phyloP scores from a whole-genome alignment of 2,113 vertebrate genomes.

The Sebastes fasciatus region DNA sequence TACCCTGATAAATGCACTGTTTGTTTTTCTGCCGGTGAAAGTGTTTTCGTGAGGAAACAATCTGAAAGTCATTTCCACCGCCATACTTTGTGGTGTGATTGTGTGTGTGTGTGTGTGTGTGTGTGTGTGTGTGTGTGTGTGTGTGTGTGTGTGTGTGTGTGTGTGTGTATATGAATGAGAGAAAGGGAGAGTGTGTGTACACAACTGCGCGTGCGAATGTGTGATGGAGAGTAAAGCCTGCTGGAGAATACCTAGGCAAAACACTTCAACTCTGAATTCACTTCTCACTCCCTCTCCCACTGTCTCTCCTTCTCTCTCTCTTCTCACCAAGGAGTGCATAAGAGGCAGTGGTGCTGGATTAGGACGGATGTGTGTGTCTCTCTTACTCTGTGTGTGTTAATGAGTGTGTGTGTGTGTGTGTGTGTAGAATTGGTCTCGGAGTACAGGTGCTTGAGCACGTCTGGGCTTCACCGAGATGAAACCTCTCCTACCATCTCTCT shows the following conservation, averaged over 20 bases:
- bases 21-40: conserved; percentile 57
- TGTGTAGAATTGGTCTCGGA: conserved; percentile 55
- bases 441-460: conserved; percentile 72
- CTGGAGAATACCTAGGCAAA: conserved; percentile 65
- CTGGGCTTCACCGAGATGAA: conserved; percentile 53
- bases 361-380: conserved; percentile 26
- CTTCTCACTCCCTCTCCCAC: conserved; percentile 35
- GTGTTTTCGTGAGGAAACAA: conserved; percentile 66
- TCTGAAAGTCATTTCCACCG: conserved; percentile 73
- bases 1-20: conserved; percentile 63
- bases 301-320: conserved; percentile 34
- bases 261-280: conserved; percentile 74
- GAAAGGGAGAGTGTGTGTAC: conserved; percentile 2
- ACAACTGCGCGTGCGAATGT: background rate
- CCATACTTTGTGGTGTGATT: conserved; percentile 41
- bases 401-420: conserved; percentile 10
- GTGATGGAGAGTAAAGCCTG: conserved; percentile 40
- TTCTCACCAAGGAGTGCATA: conserved; percentile 68
- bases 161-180: conserved; percentile 4
- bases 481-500: background rate
- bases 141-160: background rate
- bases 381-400: background rate
- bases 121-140: conserved; percentile 22
- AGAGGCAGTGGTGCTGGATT: conserved; percentile 70
- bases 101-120: background rate